Conservation (phyloP, 2,888 invertebrate species). For the Dryocosmus kuriphilus region DNA sequence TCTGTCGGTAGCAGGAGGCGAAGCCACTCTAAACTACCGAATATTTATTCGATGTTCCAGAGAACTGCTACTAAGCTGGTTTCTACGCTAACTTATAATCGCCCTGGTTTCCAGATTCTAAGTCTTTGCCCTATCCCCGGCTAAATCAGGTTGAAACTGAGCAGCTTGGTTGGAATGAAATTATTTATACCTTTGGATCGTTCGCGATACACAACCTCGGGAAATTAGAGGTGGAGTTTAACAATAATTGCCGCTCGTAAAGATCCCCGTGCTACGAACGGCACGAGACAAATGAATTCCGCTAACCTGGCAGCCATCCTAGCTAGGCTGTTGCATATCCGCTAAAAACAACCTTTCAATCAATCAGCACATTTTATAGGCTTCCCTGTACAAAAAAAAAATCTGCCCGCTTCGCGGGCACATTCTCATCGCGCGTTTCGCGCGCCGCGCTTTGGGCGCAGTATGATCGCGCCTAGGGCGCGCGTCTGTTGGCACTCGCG, state of each 20-base stretch:
- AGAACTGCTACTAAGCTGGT: conserved; percentile 10
- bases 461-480: too few relatives aligned
- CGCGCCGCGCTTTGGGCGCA: too few relatives aligned
- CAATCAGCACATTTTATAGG: neutral
- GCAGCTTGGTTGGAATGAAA: neutral
- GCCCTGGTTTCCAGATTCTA: conserved; percentile 12
- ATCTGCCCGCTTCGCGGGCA: too few relatives aligned
- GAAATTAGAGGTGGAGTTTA: neutral
- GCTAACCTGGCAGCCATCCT: neutral
- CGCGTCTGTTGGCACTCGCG: too few relatives aligned
- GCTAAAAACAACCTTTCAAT: too few relatives aligned
- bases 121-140: neutral
- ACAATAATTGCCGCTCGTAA: neutral
- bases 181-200: conserved; percentile 3
- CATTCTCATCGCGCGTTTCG: too few relatives aligned
- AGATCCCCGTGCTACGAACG: neutral
- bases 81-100: conserved; percentile 27
- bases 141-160: conserved; percentile 1
- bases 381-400: too few relatives aligned
- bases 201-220: neutral
- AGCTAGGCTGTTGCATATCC: too few relatives aligned
- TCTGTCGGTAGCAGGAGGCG: conserved; percentile 26
- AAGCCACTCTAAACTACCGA: conserved; percentile 9
- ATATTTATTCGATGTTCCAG: conserved; percentile 30
- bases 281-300: neutral